Base-by-base conservation (phyloP, 2,797 vertebrate species). In the Tinamus major region DNA sequence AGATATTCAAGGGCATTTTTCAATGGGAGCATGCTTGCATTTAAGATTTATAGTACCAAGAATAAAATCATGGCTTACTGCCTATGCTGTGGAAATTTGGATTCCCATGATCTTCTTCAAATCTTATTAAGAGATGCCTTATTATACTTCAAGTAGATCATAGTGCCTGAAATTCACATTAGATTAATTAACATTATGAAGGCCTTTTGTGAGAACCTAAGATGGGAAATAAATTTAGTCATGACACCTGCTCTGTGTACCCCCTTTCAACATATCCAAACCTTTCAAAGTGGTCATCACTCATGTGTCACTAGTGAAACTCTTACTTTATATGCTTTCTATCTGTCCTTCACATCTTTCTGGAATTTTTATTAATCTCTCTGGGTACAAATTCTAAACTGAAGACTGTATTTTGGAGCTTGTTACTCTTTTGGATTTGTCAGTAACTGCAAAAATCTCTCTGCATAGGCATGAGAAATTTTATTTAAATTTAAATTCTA, bases 1-100 rank as follows among this genome's bases (percentile, higher is more conserved):
- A 85, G 69, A 68, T 58, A 80, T 55, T 90, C 90, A 96, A 94
- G 88, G 92, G 33, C 90, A 75, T 64, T 76, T 85, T 85, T 71
- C 41, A 71, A 9, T 12, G 6, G 12, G 63, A 31, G 26, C 31
- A 51, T 51, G 13, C 4, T 75, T 87, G 19, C 63, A 41, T 94
- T 89, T 76, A 84, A 87, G 78, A 94, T 92, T 96, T 90, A 90
- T 79, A 27, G 64, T 1, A 3, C 53, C 62, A 27, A 58, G 37
- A 44, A 79, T 87, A 82, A 90, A 89, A 74, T 79, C 41, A 77
- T 86, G 27, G 56, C 41, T 70, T 91, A 69, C 35, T 92, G 80
- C 75, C 91, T 79, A 64, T 84, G 78, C 33, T 62, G 33, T 51
- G 44, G 86, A 94, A 87, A 91, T 95, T 93, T 87, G 61, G 90